These are phyloP conservation scores for Campoplex nolae DNA, from an alignment of 2,888 invertebrate species.

Conservation along the genomic window DNA sequence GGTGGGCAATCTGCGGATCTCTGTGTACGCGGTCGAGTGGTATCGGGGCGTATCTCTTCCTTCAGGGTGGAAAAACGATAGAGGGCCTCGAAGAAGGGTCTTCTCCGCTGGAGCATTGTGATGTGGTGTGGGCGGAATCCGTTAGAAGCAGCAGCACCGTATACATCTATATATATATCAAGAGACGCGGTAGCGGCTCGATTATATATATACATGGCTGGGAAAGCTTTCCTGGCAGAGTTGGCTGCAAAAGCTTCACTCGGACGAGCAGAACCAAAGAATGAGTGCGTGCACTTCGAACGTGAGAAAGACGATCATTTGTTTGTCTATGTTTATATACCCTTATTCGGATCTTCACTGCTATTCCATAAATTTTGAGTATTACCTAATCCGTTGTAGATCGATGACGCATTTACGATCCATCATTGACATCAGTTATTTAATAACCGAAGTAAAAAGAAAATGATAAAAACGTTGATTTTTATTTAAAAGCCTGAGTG, in stretches of 20 bases:
- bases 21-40: slow-evolving; percentile 65
- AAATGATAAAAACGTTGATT: background rate
- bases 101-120: slow-evolving; percentile 58
- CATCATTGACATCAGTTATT: background rate
- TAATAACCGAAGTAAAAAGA: background rate
- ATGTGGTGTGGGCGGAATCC: slow-evolving; percentile 73
- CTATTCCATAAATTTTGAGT: background rate
- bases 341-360: background rate
- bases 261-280: slow-evolving; percentile 41
- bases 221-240: slow-evolving; percentile 74
- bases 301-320: slow-evolving; percentile 18
- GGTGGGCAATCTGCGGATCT: slow-evolving; percentile 63
- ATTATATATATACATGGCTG: slow-evolving; percentile 65
- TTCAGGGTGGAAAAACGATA: slow-evolving; percentile 36
- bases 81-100: slow-evolving; percentile 53
- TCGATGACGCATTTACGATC: slow-evolving; percentile 33
- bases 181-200: no score
- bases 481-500: background rate
- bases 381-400: slow-evolving; percentile 38
- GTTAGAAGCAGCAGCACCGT: slow-evolving; percentile 71
- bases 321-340: slow-evolving; percentile 27
- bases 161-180: slow-evolving; percentile 9
- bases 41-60: slow-evolving; percentile 44
- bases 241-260: slow-evolving; percentile 54
- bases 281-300: slow-evolving; percentile 38